Evolutionary conservation across 2,113 vertebrate species (phyloP).

Genomic region (Lampris incognitus): DNA sequence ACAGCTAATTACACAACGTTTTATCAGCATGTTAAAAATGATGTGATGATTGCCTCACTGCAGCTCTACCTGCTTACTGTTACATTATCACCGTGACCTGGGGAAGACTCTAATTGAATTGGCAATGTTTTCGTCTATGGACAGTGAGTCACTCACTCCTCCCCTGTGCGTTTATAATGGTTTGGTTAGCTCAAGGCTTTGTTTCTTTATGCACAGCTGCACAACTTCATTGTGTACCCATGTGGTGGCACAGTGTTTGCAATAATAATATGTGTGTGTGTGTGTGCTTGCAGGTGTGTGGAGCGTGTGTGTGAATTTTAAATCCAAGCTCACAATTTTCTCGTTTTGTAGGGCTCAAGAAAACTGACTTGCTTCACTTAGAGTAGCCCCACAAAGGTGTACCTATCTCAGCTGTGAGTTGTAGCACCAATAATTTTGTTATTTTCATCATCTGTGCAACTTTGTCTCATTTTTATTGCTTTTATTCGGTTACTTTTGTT

Average conservation of each 20-base stretch:
- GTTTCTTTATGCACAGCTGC: conserved; percentile 14
- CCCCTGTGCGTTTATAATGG: conserved; percentile 30
- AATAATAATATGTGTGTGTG: neutral
- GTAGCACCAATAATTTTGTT: no score
- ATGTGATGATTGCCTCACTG: conserved; percentile 13
- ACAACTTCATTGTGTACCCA: conserved; percentile 25
- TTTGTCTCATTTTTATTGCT: no score
- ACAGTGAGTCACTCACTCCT: neutral
- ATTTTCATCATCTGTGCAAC: no score
- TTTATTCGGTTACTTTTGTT: no score
- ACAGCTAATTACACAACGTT: conserved; percentile 51
- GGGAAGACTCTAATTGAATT: conserved; percentile 35
- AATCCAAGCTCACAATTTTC: no score
- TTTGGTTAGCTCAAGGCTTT: conserved; percentile 13
- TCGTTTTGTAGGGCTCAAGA: no score
- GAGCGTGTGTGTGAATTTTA: no score
- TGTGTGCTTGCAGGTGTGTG: no score
- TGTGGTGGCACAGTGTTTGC: conserved; percentile 16
- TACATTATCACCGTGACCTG: conserved; percentile 46
- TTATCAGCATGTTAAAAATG: conserved; percentile 36
- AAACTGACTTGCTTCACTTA: no score
- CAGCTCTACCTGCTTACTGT: conserved; percentile 9
- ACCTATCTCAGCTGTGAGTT: no score
- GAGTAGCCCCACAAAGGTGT: no score
- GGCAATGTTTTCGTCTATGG: neutral